phyloP scores from a whole-genome alignment of 2,113 vertebrate genomes.

The Cheirogaleus medius region DNA sequence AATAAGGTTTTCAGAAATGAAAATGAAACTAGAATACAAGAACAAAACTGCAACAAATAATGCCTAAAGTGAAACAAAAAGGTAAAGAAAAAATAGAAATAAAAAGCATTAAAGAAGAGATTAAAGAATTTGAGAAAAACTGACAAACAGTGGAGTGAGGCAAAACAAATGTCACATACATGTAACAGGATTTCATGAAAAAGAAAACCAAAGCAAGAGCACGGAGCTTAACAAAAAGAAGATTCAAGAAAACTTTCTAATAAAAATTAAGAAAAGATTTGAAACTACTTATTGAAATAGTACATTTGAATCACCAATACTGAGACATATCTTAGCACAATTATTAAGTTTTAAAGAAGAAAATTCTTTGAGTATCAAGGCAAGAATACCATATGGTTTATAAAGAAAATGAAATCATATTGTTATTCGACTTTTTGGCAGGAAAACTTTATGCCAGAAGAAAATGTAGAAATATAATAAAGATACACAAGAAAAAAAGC shows the following conservation, averaged over 20 bases:
- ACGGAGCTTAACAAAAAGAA: background rate
- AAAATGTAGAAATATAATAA: background rate
- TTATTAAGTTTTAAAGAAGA: background rate
- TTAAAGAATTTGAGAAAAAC: background rate
- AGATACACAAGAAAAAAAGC: background rate
- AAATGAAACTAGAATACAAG: background rate
- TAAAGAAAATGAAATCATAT: background rate
- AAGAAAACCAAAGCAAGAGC: background rate
- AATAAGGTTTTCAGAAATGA: background rate
- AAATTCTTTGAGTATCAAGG: background rate
- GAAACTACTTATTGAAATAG: background rate
- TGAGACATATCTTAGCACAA: background rate
- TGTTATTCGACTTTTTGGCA: background rate
- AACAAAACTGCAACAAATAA: constrained; percentile 3
- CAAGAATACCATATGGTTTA: background rate
- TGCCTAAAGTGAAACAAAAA: background rate
- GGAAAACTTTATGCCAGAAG: background rate
- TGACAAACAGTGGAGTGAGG: background rate
- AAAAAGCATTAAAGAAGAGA: background rate
- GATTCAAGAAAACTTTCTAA: background rate
- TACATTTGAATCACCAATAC: background rate
- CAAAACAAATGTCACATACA: background rate
- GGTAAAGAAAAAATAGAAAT: background rate
- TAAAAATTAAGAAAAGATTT: background rate
- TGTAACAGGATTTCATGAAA: background rate